phyloP scores from a whole-genome alignment of 2,113 vertebrate species.

The Ammodytes dubius region DNA sequence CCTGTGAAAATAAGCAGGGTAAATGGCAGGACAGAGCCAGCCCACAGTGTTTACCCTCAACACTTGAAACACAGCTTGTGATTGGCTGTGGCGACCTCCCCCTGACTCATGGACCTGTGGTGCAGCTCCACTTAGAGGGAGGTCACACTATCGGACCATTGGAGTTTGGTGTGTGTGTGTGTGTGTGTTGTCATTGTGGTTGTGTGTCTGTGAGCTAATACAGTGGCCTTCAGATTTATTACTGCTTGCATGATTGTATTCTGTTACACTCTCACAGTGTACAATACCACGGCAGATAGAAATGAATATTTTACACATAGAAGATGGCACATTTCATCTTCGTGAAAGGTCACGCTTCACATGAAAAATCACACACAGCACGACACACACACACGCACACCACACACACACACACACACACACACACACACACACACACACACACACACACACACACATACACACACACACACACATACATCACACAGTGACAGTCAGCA shows the following conservation, averaged over 20 bases:
- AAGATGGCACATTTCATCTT: slow-evolving; percentile 35
- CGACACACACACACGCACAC: slow-evolving; percentile 47
- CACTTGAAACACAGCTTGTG: slow-evolving; percentile 82
- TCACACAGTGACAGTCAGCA: slow-evolving; percentile 45
- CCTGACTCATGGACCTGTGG: slow-evolving; percentile 74
- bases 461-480: slow-evolving; percentile 29
- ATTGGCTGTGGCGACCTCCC: slow-evolving; percentile 80
- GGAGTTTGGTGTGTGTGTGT: slow-evolving; percentile 35
- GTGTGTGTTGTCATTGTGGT: background rate
- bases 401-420: slow-evolving; percentile 50
- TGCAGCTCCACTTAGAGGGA: slow-evolving; percentile 77
- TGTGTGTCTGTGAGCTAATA: slow-evolving; percentile 16
- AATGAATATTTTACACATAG: slow-evolving; percentile 50
- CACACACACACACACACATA: slow-evolving; percentile 49
- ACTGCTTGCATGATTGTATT: slow-evolving; percentile 36
- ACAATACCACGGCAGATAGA: slow-evolving; percentile 20
- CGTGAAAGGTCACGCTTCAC: slow-evolving; percentile 56
- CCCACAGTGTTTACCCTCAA: slow-evolving; percentile 79
- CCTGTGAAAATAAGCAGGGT: slow-evolving; percentile 81
- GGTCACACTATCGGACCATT: slow-evolving; percentile 65
- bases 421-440: slow-evolving; percentile 47
- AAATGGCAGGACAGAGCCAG: slow-evolving; percentile 76
- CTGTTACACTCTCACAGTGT: slow-evolving; percentile 25
- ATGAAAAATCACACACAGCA: slow-evolving; percentile 47
- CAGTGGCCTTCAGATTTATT: slow-evolving; percentile 47